Percentiles rank a stretch among this genome's conserved stretches.
phyloP scores from a whole-genome alignment of 2,797 vertebrate genomes.

The Pogonophryne albipinna region DNA sequence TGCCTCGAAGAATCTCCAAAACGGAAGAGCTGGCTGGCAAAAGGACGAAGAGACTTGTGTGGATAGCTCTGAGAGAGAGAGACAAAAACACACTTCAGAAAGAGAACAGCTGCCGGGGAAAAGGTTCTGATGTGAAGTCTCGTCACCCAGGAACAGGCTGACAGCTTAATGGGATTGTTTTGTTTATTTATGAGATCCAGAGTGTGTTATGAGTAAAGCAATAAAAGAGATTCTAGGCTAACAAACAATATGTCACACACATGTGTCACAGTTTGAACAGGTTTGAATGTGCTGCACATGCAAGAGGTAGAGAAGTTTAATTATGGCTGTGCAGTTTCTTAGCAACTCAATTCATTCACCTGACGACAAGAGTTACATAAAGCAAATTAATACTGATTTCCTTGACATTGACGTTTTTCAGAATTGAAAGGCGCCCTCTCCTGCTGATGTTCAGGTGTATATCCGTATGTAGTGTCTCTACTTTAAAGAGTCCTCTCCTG shows the following conservation, averaged over 20 bases:
- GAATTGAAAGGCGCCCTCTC: no score
- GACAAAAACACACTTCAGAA: slow-evolving; percentile 18
- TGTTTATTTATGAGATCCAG: slow-evolving; percentile 39
- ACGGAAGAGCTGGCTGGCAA: not conserved
- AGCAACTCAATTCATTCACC: not conserved
- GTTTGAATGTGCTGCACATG: not conserved
- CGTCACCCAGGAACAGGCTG: slow-evolving; percentile 12
- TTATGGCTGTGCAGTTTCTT: not conserved
- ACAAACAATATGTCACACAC: slow-evolving; percentile 30
- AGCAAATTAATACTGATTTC: no score
- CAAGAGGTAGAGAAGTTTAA: slow-evolving; percentile 18
- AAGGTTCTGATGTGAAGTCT: slow-evolving; percentile 18
- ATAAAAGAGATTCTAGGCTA: slow-evolving; percentile 12
- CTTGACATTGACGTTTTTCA: no score
- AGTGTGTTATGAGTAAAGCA: slow-evolving; percentile 44
- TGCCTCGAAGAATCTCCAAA: not conserved
- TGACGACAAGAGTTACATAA: no score
- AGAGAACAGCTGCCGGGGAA: slow-evolving; percentile 18
- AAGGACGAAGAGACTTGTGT: slow-evolving; percentile 16
- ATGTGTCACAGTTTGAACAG: slow-evolving; percentile 28
- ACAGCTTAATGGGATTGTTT: slow-evolving; percentile 61
- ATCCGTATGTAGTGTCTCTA: no score
- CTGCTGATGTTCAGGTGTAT: no score
- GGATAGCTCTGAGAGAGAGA: not conserved
- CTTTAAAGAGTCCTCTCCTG: no score